Percentiles rank a stretch among this genome's conserved stretches.
Conservation (phyloP, 1,140 invertebrate species). For the Aphaenogaster rudis region DNA sequence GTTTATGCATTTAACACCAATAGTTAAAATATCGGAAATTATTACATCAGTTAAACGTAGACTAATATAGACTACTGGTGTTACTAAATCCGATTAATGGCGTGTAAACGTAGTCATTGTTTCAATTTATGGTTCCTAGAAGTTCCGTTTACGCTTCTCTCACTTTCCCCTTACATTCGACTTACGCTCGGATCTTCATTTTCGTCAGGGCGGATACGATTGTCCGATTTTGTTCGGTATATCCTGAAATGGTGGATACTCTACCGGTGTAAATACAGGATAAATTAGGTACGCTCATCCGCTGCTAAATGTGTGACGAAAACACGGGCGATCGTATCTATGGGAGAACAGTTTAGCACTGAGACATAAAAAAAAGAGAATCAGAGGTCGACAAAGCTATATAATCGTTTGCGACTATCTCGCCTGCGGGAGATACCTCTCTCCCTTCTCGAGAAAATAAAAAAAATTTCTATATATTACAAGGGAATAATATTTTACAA, state of each 20-base stretch:
- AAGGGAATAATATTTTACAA: constrained; percentile 7
- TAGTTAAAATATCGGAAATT: too few relatives aligned
- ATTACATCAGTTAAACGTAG: too few relatives aligned
- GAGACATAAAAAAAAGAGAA: not conserved
- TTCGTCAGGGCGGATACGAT: not conserved
- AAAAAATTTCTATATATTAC: constrained; percentile 12
- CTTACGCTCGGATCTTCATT: too few relatives aligned
- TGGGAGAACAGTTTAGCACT: not conserved
- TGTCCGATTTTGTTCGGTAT: not conserved
- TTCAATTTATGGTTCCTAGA: too few relatives aligned
- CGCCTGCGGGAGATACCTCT: not conserved
- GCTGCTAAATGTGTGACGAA: not conserved
- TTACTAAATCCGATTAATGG: too few relatives aligned
- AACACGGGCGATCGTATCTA: not conserved
- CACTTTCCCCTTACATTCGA: too few relatives aligned
- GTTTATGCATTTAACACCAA: too few relatives aligned
- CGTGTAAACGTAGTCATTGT: too few relatives aligned
- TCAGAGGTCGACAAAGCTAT: not conserved
- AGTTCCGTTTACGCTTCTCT: too few relatives aligned
- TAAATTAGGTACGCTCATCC: not conserved
- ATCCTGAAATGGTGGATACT: not conserved
- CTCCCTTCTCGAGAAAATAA: not conserved
- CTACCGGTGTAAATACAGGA: not conserved
- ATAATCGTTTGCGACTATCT: not conserved
- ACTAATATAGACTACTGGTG: too few relatives aligned